A percentile compares a stretch with the other conserved stretches of the same genome.
Evolutionary conservation across 2,888 invertebrate species (phyloP).

Genomic region (Hydropsyche betteni): DNA sequence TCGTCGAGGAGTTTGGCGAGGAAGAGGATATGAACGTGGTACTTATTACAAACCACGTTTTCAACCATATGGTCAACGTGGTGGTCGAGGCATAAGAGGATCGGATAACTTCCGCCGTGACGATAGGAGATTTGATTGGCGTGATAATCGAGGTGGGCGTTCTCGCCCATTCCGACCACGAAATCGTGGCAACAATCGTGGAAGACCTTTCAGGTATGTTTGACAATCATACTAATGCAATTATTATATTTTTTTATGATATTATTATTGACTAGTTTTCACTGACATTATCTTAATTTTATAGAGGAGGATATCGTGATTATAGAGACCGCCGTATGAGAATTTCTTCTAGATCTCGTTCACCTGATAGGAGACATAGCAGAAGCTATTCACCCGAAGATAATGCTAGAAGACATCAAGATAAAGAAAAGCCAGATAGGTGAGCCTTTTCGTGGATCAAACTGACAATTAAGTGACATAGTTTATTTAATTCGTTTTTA

Average conservation of each 20-base stretch:
- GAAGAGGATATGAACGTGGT: slow-evolving; percentile 71
- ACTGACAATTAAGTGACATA: neutral
- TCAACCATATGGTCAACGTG: slow-evolving; percentile 65
- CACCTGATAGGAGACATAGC: slow-evolving; percentile 63
- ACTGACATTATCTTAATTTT: neutral
- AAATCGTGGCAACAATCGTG: slow-evolving; percentile 60
- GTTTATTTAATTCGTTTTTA: slow-evolving; percentile 13
- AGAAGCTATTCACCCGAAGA: slow-evolving; percentile 62
- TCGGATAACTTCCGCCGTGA: slow-evolving; percentile 60
- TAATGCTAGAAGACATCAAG: slow-evolving; percentile 58
- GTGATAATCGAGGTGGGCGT: slow-evolving; percentile 56
- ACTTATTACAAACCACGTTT: slow-evolving; percentile 83
- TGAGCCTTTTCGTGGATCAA: slow-evolving; percentile 51
- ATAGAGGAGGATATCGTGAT: slow-evolving; percentile 69
- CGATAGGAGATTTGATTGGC: slow-evolving; percentile 58
- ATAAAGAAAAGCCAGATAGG: slow-evolving; percentile 63
- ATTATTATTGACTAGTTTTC: neutral
- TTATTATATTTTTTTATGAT: no score
- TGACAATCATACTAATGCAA: neutral
- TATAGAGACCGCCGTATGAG: slow-evolving; percentile 72
- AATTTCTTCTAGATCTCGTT: slow-evolving; percentile 67
- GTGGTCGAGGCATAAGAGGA: slow-evolving; percentile 63
- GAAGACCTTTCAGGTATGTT: slow-evolving; percentile 62
- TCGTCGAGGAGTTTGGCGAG: slow-evolving; percentile 64
- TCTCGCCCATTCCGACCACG: slow-evolving; percentile 59